phyloP scores from a whole-genome alignment of 2,797 vertebrate species.

The Hippoglossus hippoglossus region DNA sequence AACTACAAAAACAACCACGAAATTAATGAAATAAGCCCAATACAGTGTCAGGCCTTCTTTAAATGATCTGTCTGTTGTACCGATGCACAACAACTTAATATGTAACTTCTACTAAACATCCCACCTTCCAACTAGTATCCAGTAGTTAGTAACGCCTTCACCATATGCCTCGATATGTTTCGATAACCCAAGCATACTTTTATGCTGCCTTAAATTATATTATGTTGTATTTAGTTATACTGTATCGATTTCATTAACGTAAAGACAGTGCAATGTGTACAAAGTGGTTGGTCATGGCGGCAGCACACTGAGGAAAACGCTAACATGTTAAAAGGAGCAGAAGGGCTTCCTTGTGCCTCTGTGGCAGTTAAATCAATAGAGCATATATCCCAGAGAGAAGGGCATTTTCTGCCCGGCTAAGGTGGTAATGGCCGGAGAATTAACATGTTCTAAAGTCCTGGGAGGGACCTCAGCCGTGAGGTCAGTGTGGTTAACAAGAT shows the following conservation, averaged over 20 bases:
- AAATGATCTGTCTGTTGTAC: too few relatives aligned
- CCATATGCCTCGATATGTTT: too few relatives aligned
- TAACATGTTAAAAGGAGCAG: slow-evolving; percentile 26
- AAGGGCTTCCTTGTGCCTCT: slow-evolving; percentile 21
- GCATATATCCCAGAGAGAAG: slow-evolving; percentile 33
- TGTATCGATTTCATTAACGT: neutral
- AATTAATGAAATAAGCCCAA: too few relatives aligned
- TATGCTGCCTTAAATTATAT: neutral
- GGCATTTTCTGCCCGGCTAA: slow-evolving; percentile 64
- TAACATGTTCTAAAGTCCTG: slow-evolving; percentile 62
- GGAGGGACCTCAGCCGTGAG: slow-evolving; percentile 52
- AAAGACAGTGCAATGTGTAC: slow-evolving; percentile 1
- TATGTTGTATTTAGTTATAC: too few relatives aligned
- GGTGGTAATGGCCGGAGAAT: slow-evolving; percentile 64
- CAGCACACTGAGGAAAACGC: slow-evolving; percentile 18
- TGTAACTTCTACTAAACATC: too few relatives aligned
- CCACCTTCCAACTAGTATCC: too few relatives aligned
- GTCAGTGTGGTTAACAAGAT: slow-evolving; percentile 62
- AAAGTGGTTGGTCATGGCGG: slow-evolving; percentile 14
- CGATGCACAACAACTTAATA: too few relatives aligned
- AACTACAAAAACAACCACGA: too few relatives aligned
- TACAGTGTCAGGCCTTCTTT: too few relatives aligned
- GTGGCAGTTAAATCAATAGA: slow-evolving; percentile 42
- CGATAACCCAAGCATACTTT: neutral
- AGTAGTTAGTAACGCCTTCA: too few relatives aligned